Conservation (phyloP, 1,140 invertebrate species). For the Hesperophylax magnus region DNA sequence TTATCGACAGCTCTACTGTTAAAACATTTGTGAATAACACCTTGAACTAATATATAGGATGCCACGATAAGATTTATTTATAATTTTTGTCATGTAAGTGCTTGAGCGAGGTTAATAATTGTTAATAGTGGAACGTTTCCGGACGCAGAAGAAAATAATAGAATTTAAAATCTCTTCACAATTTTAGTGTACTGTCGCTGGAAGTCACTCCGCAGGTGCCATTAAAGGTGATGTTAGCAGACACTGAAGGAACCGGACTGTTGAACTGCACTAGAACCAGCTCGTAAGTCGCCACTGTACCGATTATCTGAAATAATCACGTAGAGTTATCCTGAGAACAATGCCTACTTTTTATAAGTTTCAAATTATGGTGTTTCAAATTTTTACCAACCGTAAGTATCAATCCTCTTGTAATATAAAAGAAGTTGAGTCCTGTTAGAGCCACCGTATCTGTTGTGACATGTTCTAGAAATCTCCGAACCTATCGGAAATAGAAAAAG, state of each 20-base stretch:
- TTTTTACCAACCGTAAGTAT: constrained; percentile 72
- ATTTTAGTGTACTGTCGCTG: too few species aligned
- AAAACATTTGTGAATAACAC: too few species aligned
- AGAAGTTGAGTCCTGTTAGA: constrained; percentile 76
- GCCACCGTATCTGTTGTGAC: constrained; percentile 68
- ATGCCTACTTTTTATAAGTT: too few species aligned
- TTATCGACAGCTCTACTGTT: too few species aligned
- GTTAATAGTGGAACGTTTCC: too few species aligned
- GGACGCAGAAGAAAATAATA: too few species aligned
- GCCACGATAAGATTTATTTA: too few species aligned
- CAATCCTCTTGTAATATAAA: constrained; percentile 74
- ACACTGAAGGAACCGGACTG: constrained; percentile 57
- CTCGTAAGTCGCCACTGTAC: constrained; percentile 78
- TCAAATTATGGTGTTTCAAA: background rate
- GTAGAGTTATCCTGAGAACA: too few species aligned
- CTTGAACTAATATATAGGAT: too few species aligned
- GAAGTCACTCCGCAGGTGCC: constrained; percentile 18
- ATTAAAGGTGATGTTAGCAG: constrained; percentile 51
- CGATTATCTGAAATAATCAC: constrained; percentile 62
- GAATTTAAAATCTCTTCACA: too few species aligned
- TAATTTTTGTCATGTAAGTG: too few species aligned
- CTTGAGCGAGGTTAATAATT: too few species aligned
- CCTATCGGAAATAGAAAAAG: constrained; percentile 61
- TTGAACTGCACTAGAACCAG: constrained; percentile 61
- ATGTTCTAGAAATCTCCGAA: constrained; percentile 74